Evolutionary conservation across 2,888 invertebrate genomes (phyloP).

Genomic region (Stenodema calcarata): DNA sequence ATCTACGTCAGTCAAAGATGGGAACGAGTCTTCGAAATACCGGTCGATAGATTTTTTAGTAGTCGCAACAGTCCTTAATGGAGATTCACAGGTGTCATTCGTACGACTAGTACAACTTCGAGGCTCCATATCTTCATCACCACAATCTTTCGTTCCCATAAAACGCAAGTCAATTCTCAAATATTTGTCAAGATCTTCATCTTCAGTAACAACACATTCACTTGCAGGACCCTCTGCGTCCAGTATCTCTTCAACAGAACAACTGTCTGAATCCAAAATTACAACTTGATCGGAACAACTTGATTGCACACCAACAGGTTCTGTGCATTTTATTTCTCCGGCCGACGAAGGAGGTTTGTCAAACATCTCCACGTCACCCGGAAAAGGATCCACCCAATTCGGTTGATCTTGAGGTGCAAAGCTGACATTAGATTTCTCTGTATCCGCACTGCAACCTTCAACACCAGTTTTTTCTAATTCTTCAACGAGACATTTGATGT

Average conservation of each 20-base stretch:
- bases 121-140: background rate
- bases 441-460: background rate
- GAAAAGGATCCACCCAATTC: background rate
- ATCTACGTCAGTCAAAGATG: background rate
- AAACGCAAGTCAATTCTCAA: conserved; percentile 1
- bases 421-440: background rate
- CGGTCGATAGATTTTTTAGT: conserved; percentile 12
- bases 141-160: background rate
- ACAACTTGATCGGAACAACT: background rate
- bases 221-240: background rate
- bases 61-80: background rate
- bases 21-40: conserved; percentile 34
- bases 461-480: background rate
- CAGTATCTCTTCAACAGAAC: background rate
- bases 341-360: background rate
- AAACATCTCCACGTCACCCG: background rate
- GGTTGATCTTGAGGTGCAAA: background rate
- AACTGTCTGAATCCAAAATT: background rate
- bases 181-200: conserved; percentile 16
- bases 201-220: background rate
- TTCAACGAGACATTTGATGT: background rate
- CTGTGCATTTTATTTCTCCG: background rate
- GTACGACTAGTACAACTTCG: too few relatives aligned
- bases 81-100: background rate
- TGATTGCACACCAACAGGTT: background rate